Base-by-base conservation (phyloP, 2,113 vertebrate species). In the Gasterosteus aculeatus region DNA sequence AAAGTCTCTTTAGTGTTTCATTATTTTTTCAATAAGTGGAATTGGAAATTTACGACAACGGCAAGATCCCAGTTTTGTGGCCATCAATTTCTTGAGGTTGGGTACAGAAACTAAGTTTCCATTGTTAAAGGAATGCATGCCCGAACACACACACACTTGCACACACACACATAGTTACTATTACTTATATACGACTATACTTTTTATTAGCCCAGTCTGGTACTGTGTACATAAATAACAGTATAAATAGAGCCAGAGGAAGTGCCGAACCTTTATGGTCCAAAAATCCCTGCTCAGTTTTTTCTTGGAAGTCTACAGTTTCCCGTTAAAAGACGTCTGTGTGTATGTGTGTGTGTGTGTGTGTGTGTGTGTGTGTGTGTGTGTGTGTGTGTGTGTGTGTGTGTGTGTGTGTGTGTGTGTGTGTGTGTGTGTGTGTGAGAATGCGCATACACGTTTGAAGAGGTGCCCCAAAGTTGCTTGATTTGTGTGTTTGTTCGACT, bases 51-150 rank as follows among this genome's bases (percentile, higher is more conserved):
- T 86, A 90, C 82, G 75, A 75, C 81, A 61, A 62, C 84, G 78
- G 87, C 80, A 86, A 56, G 16, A 69, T 70, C 85, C 80, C 72
- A 87, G 68, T 80, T 88, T 77, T 85, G 81, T 76, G 80, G 83
- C 86, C 83, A 84, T 90, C 87, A 77, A 60, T 92, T 88, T 86
- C 80, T 85, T 89, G 86, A 85, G 90, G 88, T 87, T 77, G 82
- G 86, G 85, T 86, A n/a, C n/a, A n/a, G n/a, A n/a, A n/a, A n/a
- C n/a, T n/a, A n/a, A n/a, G n/a, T n/a, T n/a, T n/a, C n/a, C n/a
- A n/a, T n/a, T n/a, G n/a, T n/a, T n/a, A n/a, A n/a, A n/a, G n/a
- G n/a, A 78, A 82, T 78, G 58, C 77, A 83, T 84, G 88, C 78
- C 73, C 78, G 69, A 59, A 79, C 65, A 81, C 74, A 81, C 69